These are phyloP conservation scores for Rhegmatorhina hoffmannsi DNA, from an alignment of 2,113 vertebrate species.

Conservation along the genomic window DNA sequence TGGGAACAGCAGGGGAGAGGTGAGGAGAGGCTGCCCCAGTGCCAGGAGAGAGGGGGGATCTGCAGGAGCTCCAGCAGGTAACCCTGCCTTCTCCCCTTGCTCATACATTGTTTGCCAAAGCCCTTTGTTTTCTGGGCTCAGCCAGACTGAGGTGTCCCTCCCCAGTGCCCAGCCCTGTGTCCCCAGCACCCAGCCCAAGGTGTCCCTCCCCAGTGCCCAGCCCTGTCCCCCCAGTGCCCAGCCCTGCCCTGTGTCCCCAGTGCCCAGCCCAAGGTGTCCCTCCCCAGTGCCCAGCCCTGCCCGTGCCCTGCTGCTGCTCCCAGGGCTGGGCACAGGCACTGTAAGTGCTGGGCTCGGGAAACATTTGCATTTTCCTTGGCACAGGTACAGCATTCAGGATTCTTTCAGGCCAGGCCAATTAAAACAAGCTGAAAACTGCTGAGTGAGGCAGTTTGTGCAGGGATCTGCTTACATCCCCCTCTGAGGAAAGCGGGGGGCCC, in stretches of 20 bases:
- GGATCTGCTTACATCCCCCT: constrained; percentile 76
- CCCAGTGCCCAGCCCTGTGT: not conserved
- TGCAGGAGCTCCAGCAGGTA: not conserved
- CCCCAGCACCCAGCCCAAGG: not conserved
- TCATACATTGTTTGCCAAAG: not conserved
- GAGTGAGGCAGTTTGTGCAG: constrained; percentile 69
- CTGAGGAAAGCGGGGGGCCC: constrained; percentile 67
- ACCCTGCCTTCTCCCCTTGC: not conserved
- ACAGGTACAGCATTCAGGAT: constrained; percentile 75
- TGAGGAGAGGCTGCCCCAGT: not conserved
- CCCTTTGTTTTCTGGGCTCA: constrained; percentile 7
- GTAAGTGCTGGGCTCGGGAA: constrained; percentile 33
- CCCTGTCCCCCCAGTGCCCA: no score
- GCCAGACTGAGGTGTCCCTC: not conserved
- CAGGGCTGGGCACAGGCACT: constrained; percentile 14
- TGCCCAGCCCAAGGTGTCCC: not conserved
- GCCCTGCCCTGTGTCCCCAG: not conserved
- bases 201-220: not conserved
- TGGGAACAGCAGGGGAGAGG: no score
- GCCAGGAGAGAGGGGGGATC: not conserved
- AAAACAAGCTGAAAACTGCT: constrained; percentile 79
- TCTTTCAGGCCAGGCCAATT: constrained; percentile 80
- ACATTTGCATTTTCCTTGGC: constrained; percentile 75
- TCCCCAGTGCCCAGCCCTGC: not conserved
- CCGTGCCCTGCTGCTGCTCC: constrained; percentile 39